A percentile compares a stretch with the other conserved stretches of the same genome.
Conservation (phyloP, 2,888 invertebrate genomes). For the Drosophila aldrichi region DNA sequence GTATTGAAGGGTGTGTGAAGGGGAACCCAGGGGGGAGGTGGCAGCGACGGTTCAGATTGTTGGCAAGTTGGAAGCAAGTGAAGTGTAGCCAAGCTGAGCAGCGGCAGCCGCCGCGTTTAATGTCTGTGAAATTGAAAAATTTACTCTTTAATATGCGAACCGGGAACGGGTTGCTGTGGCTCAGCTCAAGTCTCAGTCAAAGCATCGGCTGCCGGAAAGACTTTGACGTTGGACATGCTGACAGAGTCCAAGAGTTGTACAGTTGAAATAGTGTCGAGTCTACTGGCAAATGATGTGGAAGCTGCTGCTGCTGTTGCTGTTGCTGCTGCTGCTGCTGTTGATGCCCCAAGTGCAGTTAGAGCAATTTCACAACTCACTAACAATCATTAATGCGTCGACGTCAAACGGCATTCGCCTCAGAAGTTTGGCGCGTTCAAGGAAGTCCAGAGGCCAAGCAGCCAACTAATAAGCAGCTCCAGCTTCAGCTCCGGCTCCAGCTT, state of each 20-base stretch:
- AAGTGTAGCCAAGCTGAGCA: conserved; percentile 51
- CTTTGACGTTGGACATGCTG: conserved; percentile 64
- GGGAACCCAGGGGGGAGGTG: neutral
- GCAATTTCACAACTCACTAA: conserved; percentile 81
- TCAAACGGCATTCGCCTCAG: conserved; percentile 66
- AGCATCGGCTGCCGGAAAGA: conserved; percentile 73
- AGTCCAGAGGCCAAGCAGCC: conserved; percentile 62
- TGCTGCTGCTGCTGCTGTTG: conserved; percentile 50
- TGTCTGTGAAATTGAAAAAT: conserved; percentile 82
- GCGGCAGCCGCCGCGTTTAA: conserved; percentile 74
- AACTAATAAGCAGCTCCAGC: conserved; percentile 71
- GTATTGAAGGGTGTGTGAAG: conserved; percentile 19
- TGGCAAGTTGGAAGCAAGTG: conserved; percentile 42
- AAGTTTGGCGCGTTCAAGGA: conserved; percentile 71
- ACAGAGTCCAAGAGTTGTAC: conserved; percentile 44
- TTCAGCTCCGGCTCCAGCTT: conserved; percentile 34
- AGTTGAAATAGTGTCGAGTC: conserved; percentile 41
- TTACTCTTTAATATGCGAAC: conserved; percentile 80
- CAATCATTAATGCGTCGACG: conserved; percentile 80
- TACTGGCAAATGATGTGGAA: conserved; percentile 77
- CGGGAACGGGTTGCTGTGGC: conserved; percentile 52
- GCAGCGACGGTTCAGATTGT: conserved; percentile 8
- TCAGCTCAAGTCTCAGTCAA: conserved; percentile 30
- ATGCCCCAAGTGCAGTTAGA: conserved; percentile 76
- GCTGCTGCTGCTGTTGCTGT: conserved; percentile 46